Base-by-base conservation (phyloP, 2,797 vertebrate genomes). In the Polyboroides typus region DNA sequence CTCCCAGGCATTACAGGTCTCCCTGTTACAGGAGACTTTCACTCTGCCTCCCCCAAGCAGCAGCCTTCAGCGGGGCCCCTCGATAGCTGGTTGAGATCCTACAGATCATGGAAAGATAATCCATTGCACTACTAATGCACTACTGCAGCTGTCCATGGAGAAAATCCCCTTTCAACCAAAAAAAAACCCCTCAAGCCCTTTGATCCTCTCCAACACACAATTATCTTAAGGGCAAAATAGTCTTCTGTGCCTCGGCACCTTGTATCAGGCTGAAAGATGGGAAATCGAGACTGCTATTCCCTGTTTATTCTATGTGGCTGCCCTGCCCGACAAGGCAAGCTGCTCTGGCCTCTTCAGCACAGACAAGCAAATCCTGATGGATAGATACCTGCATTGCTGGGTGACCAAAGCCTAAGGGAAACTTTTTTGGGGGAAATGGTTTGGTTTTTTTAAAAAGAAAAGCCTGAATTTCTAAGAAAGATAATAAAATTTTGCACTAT, bases 191-290 rank as follows among this genome's bases (percentile, higher is more conserved):
- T 85, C 86, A 79, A 96, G 91, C 86, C 89, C 94, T 96, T 97
- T 94, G 90, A 97, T 96, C 95, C 93, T 97, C 92, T 96, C 95
- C 91, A 97, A 95, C 53, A 94, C 89, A 82, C 94, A 94, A 95
- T 97, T 95, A 97, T 97, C 95, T 97, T 96, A 93, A 93, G 88
- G 89, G 93, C 86, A 97, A 97, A 97, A 92, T 52, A 93, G 89
- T 96, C 93, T 67, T 93, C 93, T 87, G 93, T 91, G 85, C 92
- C 92, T 92, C 60, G 0, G 87, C 89, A 96, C 94, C 94, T 94
- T 81, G 79, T 84, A 88, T 87, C 1, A 0, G 86, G 64, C 95
- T 95, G 87, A 84, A 94, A 78, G 85, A 92, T 95, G 95, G 88
- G 95, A 93, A 97, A 95, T 56, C 1, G 70, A 96, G 89, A 96